Conservation (phyloP, 2,797 vertebrate species). For the Limosa lapponica region DNA sequence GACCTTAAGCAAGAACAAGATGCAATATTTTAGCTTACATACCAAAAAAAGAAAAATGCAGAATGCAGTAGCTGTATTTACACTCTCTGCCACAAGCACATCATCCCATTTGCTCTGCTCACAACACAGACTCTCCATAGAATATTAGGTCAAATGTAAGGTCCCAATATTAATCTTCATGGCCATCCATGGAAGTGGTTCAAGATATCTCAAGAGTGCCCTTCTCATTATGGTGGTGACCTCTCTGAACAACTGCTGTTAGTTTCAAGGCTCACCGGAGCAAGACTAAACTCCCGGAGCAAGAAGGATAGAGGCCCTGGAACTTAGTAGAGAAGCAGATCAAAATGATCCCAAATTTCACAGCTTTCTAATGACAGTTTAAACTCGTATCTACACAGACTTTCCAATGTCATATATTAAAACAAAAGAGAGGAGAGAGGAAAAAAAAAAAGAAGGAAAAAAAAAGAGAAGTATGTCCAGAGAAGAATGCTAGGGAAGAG, state of each 20-base stretch:
- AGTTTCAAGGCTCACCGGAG: slow-evolving; percentile 37
- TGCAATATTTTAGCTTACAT: neutral
- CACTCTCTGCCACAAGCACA: neutral
- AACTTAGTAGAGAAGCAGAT: slow-evolving; percentile 1
- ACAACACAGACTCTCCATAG: neutral
- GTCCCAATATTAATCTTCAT: slow-evolving; percentile 24
- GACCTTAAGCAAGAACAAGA: neutral
- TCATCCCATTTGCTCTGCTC: neutral
- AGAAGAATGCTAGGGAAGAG: neutral
- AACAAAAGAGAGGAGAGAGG: neutral
- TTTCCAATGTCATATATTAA: neutral
- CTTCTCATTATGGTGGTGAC: slow-evolving; percentile 35
- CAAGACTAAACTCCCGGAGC: neutral
- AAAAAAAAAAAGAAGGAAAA: neutral
- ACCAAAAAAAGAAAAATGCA: neutral
- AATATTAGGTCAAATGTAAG: slow-evolving; percentile 46
- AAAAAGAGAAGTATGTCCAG: neutral
- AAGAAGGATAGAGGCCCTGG: neutral
- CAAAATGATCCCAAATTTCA: neutral
- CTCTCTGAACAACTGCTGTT: slow-evolving; percentile 19
- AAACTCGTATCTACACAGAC: neutral
- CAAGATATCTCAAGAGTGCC: slow-evolving; percentile 15
- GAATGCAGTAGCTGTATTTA: neutral
- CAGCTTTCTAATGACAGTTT: neutral
- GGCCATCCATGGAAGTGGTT: slow-evolving; percentile 27